Evolutionary conservation across 2,888 invertebrate genomes (phyloP).

Genomic region (Calameuta pallipes): DNA sequence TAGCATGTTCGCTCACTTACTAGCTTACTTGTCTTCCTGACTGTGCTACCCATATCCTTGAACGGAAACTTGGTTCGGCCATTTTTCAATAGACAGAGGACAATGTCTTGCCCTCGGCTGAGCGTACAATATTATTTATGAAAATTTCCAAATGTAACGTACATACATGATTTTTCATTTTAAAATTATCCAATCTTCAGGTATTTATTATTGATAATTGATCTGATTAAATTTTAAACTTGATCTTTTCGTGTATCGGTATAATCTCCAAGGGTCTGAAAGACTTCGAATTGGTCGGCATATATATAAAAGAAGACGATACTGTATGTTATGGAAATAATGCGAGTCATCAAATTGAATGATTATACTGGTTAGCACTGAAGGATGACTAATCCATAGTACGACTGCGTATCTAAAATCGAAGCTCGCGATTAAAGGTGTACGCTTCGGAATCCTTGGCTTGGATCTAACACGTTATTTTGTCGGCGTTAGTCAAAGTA

Average conservation of each 20-base stretch:
- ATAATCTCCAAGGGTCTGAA: neutral
- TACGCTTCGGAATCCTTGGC: neutral
- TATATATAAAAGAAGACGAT: neutral
- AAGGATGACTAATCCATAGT: neutral
- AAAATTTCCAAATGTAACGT: neutral
- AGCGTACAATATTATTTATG: neutral
- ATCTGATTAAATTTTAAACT: neutral
- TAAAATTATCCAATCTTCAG: neutral
- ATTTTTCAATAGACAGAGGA: neutral
- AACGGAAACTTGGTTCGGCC: constrained; percentile 31
- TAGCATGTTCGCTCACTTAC: constrained; percentile 8
- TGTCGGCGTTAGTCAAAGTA: neutral
- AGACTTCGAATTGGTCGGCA: neutral
- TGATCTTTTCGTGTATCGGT: neutral
- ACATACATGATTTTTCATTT: constrained; percentile 13
- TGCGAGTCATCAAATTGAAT: neutral
- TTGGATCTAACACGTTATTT: neutral
- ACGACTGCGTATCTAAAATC: neutral
- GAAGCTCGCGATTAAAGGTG: neutral
- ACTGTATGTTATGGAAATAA: neutral
- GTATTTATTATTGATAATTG: neutral
- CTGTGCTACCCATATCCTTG: constrained; percentile 23
- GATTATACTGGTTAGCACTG: neutral
- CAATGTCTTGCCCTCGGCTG: neutral
- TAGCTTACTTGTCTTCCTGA: constrained; percentile 15